Evolutionary conservation across 2,113 vertebrate genomes (phyloP).

Genomic region (Zosterops lateralis): DNA sequence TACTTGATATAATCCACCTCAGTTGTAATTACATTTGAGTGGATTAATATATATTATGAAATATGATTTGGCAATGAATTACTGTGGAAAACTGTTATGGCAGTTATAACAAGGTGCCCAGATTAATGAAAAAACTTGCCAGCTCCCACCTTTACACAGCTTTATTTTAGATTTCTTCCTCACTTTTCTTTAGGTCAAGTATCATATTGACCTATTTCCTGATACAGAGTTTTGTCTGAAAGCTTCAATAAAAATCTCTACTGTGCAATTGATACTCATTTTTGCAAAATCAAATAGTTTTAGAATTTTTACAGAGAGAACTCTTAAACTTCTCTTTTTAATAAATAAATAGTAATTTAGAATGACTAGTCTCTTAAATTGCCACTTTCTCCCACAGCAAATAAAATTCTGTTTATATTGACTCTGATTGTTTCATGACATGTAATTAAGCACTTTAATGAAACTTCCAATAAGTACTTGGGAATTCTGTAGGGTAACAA

Average conservation of each 20-base stretch:
- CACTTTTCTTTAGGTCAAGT: neutral
- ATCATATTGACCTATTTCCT: neutral
- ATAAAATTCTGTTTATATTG: neutral
- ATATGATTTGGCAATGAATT: neutral
- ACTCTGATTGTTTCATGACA: neutral
- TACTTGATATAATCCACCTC: neutral
- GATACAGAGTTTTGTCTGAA: neutral
- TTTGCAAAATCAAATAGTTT: neutral
- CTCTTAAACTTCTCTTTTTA: neutral
- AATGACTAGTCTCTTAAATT: neutral
- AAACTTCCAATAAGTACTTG: neutral
- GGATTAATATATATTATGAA: neutral
- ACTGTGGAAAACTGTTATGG: neutral
- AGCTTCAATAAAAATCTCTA: neutral
- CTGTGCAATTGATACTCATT: accelerated
- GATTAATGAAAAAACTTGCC: neutral
- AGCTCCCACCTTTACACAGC: neutral
- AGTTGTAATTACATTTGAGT: neutral
- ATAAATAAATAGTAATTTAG: neutral
- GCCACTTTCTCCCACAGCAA: neutral
- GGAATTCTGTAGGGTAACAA: neutral
- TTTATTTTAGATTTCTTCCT: neutral
- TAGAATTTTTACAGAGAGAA: neutral
- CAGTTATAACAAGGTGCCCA: neutral
- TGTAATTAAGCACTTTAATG: neutral